Evolutionary conservation across 1,140 invertebrate species (phyloP), one percentile per base, ranked within the genome.

Genomic region (Chionoecetes opilio): DNA sequence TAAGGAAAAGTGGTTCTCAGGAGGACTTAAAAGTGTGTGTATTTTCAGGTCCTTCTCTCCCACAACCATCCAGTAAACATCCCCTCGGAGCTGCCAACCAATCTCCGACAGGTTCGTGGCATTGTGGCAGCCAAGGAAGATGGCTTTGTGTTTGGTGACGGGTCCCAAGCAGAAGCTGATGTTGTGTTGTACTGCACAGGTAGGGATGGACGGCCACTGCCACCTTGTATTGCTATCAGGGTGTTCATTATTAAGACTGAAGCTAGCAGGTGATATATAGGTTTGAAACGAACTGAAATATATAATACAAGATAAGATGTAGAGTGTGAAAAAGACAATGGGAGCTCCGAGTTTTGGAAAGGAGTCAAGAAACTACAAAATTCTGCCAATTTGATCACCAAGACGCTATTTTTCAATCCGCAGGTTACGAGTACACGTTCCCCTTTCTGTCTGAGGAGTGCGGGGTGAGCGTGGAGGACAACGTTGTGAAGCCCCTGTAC

Each of bases 371-470:
- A 32, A 75, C n/a, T 3, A 53, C 5, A 91, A n/a, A 29, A 3
- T 91, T 14, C 29, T 17, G 26, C 29, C 63, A n/a, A 11, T 26
- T 8, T 53, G 8, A 31, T 53, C n/a, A n/a, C 41, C n/a, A n/a
- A 14, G 0, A 9, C n/a, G n/a, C n/a, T 53, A 53, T 14, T 21
- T 14, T 82, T 37, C 46, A 26, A 21, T 92, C 37, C 87, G 26
- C 96, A 98, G 98, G 99, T 0, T 99, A 99, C 97, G 97, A 98
- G 75, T 99, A 98, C 97, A 98, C 97, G 93, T 99, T 98, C 96
- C 98, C 98, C 8, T 99, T 99, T 97, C 97, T 99, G 29, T 97
- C 97, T 46, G 96, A 97, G 32, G 97, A 97, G 0, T 98, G 98
- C 96, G 98, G 97, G 2, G 97, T 99, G 37, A 97, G 97, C n/a